These are phyloP conservation scores for Campoplex capitator DNA, from an alignment of 2,888 invertebrate genomes.

Conservation along the genomic window DNA sequence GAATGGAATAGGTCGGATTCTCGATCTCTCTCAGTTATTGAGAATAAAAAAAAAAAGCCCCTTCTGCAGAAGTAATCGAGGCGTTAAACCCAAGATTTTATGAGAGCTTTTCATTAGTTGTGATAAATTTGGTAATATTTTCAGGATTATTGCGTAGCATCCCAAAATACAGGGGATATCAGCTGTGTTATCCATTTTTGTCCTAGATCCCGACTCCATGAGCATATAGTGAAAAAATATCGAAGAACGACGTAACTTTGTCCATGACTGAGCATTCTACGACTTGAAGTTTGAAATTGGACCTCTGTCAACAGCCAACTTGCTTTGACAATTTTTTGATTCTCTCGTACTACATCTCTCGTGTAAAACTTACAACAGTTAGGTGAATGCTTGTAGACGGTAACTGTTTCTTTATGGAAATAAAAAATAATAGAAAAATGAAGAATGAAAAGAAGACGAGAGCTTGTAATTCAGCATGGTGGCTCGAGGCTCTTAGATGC, in stretches of 20 bases:
- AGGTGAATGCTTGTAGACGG: not conserved
- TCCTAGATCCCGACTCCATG: not conserved
- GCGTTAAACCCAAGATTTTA: constrained; percentile 49
- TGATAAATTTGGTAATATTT: constrained; percentile 4
- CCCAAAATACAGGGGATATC: not conserved
- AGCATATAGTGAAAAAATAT: not conserved
- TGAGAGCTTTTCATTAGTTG: constrained; percentile 17
- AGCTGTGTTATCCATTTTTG: not conserved
- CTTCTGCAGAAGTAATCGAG: constrained; percentile 43
- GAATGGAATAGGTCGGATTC: constrained; percentile 19
- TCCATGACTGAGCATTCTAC: not conserved
- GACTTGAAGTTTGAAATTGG: not conserved
- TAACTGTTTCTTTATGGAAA: not conserved
- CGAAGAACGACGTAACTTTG: not conserved
- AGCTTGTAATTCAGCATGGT: constrained; percentile 30
- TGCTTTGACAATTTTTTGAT: not conserved
- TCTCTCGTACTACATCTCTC: not conserved
- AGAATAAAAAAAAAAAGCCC: constrained; percentile 23
- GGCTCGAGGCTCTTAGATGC: constrained; percentile 6
- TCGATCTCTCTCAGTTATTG: constrained; percentile 32
- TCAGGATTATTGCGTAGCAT: not conserved
- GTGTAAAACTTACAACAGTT: not conserved
- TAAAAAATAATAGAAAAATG: not conserved
- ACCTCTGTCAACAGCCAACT: not conserved
- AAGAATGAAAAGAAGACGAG: not conserved